Evolutionary conservation across 1,140 invertebrate genomes (phyloP).

Genomic region (Trypoxylus dichotomus): DNA sequence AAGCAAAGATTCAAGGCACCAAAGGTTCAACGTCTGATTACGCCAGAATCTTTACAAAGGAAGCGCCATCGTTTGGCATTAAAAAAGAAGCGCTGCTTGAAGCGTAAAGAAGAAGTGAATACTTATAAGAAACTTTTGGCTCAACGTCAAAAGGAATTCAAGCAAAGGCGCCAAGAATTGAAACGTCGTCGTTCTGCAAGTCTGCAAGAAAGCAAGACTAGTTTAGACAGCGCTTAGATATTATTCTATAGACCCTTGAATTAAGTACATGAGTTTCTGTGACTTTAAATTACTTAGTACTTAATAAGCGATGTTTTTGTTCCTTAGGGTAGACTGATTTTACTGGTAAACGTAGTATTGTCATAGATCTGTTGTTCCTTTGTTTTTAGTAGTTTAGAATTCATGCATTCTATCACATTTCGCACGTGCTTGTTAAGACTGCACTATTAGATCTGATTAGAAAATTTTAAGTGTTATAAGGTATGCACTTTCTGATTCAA

Average conservation of each 20-base stretch:
- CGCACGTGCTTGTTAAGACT: not conserved
- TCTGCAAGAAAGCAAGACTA: conserved; percentile 34
- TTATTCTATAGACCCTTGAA: not conserved
- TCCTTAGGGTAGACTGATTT: not conserved
- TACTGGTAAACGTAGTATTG: not conserved
- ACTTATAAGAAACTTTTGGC: conserved; percentile 82
- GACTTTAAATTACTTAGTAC: conserved; percentile 13
- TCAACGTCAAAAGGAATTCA: conserved; percentile 72
- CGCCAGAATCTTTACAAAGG: conserved; percentile 68
- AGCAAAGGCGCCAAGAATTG: conserved; percentile 34
- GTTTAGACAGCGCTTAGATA: conserved; percentile 32
- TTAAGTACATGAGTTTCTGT: conserved; percentile 12
- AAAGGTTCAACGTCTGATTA: conserved; percentile 78
- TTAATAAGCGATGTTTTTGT: conserved; percentile 2
- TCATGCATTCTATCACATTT: conserved; percentile 1
- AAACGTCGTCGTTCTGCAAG: conserved; percentile 37
- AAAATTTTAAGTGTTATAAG: conserved; percentile 2
- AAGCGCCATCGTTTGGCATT: conserved; percentile 76
- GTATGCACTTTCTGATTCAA: not conserved
- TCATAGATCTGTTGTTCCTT: not conserved
- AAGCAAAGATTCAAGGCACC: conserved; percentile 65
- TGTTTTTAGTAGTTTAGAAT: not conserved
- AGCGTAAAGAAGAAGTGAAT: conserved; percentile 72
- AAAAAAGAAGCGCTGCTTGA: conserved; percentile 71
- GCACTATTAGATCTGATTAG: not conserved